Conservation (phyloP, 2,113 vertebrate genomes). For the Copsychus sechellarum region DNA sequence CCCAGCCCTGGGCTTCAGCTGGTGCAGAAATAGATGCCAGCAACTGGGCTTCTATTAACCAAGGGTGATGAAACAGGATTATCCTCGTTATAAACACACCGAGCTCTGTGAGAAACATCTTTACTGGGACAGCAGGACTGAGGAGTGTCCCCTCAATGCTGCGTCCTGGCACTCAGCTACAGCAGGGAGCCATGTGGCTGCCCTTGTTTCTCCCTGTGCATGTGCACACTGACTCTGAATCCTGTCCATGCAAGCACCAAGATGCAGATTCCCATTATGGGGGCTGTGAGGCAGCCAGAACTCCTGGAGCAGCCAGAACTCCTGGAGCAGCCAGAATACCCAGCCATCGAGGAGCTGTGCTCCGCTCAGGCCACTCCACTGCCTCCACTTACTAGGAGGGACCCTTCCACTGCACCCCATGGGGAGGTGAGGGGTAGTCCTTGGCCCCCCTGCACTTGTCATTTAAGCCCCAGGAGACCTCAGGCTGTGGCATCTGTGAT, state of each 20-base stretch:
- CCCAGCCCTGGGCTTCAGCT: accelerated
- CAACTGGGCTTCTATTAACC: neutral
- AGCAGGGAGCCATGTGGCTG: accelerated
- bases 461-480: neutral
- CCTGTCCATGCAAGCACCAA: accelerated
- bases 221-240: accelerated
- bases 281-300: neutral
- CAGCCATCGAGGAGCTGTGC: neutral
- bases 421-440: neutral
- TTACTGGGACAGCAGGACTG: neutral
- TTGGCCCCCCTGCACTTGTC: neutral
- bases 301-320: neutral
- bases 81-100: neutral
- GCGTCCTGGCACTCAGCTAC: neutral
- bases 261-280: neutral
- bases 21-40: neutral
- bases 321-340: neutral
- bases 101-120: neutral
- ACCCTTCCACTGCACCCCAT: neutral
- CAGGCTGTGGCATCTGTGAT: neutral
- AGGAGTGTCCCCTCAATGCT: accelerated
- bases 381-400: neutral
- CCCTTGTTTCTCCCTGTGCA: neutral
- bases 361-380: neutral
- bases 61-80: neutral